A percentile compares a stretch with the other conserved stretches of the same genome.
phyloP scores from a whole-genome alignment of 2,888 invertebrate species.

The Lycophotia porphyrea region DNA sequence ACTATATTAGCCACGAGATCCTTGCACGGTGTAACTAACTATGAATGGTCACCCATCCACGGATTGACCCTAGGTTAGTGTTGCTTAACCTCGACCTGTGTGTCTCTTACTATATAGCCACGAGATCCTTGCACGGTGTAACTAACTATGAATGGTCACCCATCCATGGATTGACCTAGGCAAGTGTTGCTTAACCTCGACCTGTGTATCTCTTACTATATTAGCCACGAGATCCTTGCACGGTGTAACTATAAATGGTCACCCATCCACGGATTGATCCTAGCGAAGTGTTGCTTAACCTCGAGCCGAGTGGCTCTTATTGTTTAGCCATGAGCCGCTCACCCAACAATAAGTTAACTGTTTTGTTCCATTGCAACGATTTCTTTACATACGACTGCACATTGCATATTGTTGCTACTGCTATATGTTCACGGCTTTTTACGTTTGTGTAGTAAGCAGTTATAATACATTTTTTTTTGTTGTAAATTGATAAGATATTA shows the following conservation, averaged over 20 bases:
- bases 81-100: too few relatives aligned
- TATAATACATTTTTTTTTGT: neutral
- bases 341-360: constrained; percentile 28
- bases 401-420: constrained; percentile 34
- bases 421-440: neutral
- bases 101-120: neutral
- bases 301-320: too few relatives aligned
- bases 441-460: neutral
- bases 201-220: too few relatives aligned
- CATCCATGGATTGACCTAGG: neutral
- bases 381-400: constrained; percentile 42
- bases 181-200: too few relatives aligned
- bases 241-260: too few relatives aligned
- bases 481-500: too few relatives aligned
- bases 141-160: neutral
- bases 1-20: too few relatives aligned
- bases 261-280: neutral
- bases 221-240: too few relatives aligned
- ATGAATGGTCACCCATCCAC: neutral
- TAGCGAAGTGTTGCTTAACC: neutral
- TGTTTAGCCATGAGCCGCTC: neutral
- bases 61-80: neutral
- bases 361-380: constrained; percentile 41
- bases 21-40: too few relatives aligned
- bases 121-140: neutral